These are phyloP conservation scores for Caenorhabditis macrosperma DNA, from an alignment of 2,888 invertebrate species.

Conservation along the genomic window DNA sequence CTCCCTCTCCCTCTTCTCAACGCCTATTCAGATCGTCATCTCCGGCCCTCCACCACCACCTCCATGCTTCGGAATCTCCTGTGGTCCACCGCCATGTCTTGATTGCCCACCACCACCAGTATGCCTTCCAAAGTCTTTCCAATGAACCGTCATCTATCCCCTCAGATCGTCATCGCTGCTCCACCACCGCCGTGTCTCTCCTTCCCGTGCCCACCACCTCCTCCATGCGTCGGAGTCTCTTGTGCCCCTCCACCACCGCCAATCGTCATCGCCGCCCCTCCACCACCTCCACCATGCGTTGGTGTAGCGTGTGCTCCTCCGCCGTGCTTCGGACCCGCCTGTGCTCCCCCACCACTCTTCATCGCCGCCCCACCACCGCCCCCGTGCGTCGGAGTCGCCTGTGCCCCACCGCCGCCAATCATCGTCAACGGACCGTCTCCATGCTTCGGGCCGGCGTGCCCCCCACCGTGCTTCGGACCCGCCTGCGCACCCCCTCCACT, in stretches of 20 bases:
- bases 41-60: conserved; percentile 30
- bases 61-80: conserved; percentile 38
- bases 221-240: conserved; percentile 22
- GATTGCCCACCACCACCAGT: conserved; percentile 43
- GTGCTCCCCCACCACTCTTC: conserved; percentile 16
- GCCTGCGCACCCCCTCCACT: conserved; percentile 42
- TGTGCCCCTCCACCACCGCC: conserved; percentile 22
- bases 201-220: conserved; percentile 20
- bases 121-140: too few species aligned
- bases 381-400: conserved; percentile 18
- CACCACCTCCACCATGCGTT: conserved; percentile 13
- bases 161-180: conserved; percentile 19
- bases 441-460: conserved; percentile 23
- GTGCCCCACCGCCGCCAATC: background rate
- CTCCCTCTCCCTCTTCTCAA: background rate
- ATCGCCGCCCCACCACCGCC: conserved; percentile 10
- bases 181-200: conserved; percentile 29
- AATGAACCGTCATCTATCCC: too few species aligned
- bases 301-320: conserved; percentile 13
- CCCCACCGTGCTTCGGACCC: conserved; percentile 43
- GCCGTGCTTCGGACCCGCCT: conserved; percentile 31
- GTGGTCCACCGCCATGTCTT: conserved; percentile 37
- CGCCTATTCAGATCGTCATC: conserved; percentile 33
- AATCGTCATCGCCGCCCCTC: conserved; percentile 19
- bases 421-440: conserved; percentile 10